Percentiles rank a stretch among this genome's conserved stretches.
These are phyloP conservation scores for Rana temporaria DNA, from an alignment of 2,113 vertebrate genomes.

Conservation along the genomic window DNA sequence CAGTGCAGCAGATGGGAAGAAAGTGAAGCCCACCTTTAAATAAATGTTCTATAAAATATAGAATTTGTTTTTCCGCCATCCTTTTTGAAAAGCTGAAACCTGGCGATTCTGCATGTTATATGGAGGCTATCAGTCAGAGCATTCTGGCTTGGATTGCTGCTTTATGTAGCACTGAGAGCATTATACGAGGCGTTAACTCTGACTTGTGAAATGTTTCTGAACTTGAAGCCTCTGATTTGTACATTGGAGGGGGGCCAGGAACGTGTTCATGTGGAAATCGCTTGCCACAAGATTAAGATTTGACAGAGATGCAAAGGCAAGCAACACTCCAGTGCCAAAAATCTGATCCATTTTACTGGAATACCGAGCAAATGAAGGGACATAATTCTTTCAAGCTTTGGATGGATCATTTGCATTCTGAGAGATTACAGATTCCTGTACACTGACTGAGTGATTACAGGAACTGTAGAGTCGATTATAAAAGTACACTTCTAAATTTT, in stretches of 20 bases:
- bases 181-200: constrained; percentile 47
- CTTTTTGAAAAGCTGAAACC: constrained; percentile 2
- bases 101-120: constrained; percentile 22
- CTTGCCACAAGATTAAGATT: constrained; percentile 45
- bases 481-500: constrained; percentile 36
- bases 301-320: constrained; percentile 53
- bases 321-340: constrained; percentile 29
- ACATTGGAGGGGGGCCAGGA: background rate
- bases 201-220: constrained; percentile 47
- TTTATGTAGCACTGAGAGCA: constrained; percentile 41
- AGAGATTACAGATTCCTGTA: constrained; percentile 46
- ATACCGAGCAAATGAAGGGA: constrained; percentile 38
- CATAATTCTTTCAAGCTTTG: constrained; percentile 50
- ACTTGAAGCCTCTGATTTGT: constrained; percentile 44
- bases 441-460: constrained; percentile 40
- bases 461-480: constrained; percentile 46
- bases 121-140: constrained; percentile 15
- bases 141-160: constrained; percentile 16
- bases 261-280: constrained; percentile 45
- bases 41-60: background rate
- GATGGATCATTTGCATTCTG: constrained; percentile 37
- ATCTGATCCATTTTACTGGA: constrained; percentile 52
- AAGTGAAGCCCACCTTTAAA: background rate
- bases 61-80: background rate
- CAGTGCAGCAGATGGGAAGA: background rate